Base-by-base conservation (phyloP, 1,140 invertebrate genomes). In the Heliconius congener region DNA sequence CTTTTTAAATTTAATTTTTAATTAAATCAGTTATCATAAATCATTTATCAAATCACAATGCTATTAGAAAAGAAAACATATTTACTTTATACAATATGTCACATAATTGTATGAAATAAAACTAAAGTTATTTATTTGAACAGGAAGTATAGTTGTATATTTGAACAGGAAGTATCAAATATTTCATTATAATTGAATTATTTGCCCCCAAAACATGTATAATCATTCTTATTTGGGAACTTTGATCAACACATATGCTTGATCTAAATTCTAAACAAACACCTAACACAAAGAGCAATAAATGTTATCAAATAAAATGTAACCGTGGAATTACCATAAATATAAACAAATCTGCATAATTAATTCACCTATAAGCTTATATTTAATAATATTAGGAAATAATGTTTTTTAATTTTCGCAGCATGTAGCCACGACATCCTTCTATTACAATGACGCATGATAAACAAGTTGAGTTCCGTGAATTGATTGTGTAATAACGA, bases 401-500 rank as follows among this genome's bases (percentile, higher is more conserved):
- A 71, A 71, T 71, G 66, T 57, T 27, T 55, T 16, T 66, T 42
- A 42, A 66, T 70, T 66, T 66, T 30, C 60, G 60, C 60, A 66
- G 60, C 60, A 30, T 66, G 60, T 30, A 66, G 60, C 60, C 60
- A 66, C 60, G 60, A 66, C 60, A 66, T 30, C 60, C 60, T 66
- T 66, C 27, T 27, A 3, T 66, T 30, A 66, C 60, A 66, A 60
- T 66, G 91, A 90, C 90, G 90, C 88, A 89, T 79, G 76, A 83
- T 83, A 84, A 84, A 83, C 79, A 83, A 79, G 78, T 83, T 76
- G 80, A 23, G 30, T 81, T 73, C 79, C 46, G 52, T n/a, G 80
- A 85, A 82, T 79, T 85, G 86, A 85, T 92, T 91, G 89, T 91
- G 89, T 91, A 91, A 89, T 85, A 87, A 72, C 71, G 27, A 80